Evolutionary conservation across 1,140 invertebrate species (phyloP), one percentile per base, ranked within the genome.

Genomic region (Penaeus chinensis): DNA sequence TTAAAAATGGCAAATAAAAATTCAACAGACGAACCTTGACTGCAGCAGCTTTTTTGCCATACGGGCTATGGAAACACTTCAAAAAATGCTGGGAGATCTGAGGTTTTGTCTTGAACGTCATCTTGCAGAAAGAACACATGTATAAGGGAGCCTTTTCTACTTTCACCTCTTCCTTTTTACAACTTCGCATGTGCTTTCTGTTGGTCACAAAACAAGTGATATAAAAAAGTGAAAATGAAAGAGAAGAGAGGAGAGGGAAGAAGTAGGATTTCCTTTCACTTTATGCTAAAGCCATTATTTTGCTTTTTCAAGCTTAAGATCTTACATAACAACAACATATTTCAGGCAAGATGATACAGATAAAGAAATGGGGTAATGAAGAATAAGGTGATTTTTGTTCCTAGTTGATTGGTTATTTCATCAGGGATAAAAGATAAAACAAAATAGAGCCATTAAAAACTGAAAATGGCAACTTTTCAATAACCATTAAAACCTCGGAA

Each of bases 71-170:
- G 47, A 66, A 87, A 65, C 89, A 89, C 76, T 87, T 87, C 18
- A 87, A 69, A 74, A 89, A 87, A 76, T 89, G 89, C 37, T 89
- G 85, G 22, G 82, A 89, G 22, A 89, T 89, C 71, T 89, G 89
- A 32, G 89, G 89, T 66, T 84, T 69, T 20, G 89, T 89, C 81
- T 87, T 89, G 77, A 89, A 89, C 11, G 89, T 89, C 76, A 84
- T 87, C 82, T 89, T 89, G 76, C 89, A 89, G 79, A 89, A 89
- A 18, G 89, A 89, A 60, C 89, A 89, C 89, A 89, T 89, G 32
- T 66, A 87, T 20, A 89, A 60, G 7, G 89, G 89, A 20, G 82
- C 19, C 66, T 89, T 89, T 32, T 89, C 89, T 24, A 85, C 84
- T 61, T 89, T 89, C 54, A 87, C 82, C 32, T 89, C 89, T 78